A percentile compares a stretch with the other conserved stretches of the same genome.
Evolutionary conservation across 1,140 invertebrate genomes (phyloP).

Genomic region (Drosophila trapezifrons): DNA sequence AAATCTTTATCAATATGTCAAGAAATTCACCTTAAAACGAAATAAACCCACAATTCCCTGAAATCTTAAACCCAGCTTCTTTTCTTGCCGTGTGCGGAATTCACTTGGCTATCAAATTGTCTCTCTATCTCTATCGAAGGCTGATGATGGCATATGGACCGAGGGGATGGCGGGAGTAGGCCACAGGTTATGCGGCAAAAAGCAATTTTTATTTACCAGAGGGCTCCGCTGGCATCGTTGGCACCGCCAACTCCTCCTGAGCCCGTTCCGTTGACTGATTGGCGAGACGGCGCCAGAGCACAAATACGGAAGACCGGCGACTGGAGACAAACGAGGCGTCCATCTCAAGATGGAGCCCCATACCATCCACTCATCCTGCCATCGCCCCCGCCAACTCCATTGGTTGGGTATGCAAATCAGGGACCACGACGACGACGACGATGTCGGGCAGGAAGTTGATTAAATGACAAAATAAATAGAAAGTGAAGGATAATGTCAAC

Average conservation of each 20-base stretch:
- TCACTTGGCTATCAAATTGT: constrained; percentile 64
- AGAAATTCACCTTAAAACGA: not conserved
- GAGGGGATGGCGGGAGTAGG: constrained; percentile 8
- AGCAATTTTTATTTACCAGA: constrained; percentile 74
- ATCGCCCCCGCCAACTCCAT: not conserved
- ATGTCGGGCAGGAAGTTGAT: constrained; percentile 73
- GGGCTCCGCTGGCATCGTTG: constrained; percentile 9
- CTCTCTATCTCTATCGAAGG: constrained; percentile 53
- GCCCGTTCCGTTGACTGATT: constrained; percentile 63
- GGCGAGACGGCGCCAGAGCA: constrained; percentile 58
- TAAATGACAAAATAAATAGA: constrained; percentile 83
- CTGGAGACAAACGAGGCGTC: constrained; percentile 54
- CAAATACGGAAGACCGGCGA: constrained; percentile 47
- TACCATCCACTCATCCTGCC: constrained; percentile 2
- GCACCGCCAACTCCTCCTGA: constrained; percentile 3
- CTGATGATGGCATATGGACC: constrained; percentile 9
- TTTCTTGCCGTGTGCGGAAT: not conserved
- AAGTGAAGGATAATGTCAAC: constrained; percentile 83
- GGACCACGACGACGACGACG: constrained; percentile 27
- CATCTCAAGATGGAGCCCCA: constrained; percentile 66
- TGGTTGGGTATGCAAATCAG: constrained; percentile 74
- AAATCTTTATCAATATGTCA: not conserved
- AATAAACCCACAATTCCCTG: not conserved
- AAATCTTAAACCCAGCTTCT: not conserved
- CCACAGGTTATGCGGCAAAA: constrained; percentile 75